These are phyloP conservation scores for Sminthopsis crassicaudata DNA, from an alignment of 2,113 vertebrate species.

Conservation along the genomic window DNA sequence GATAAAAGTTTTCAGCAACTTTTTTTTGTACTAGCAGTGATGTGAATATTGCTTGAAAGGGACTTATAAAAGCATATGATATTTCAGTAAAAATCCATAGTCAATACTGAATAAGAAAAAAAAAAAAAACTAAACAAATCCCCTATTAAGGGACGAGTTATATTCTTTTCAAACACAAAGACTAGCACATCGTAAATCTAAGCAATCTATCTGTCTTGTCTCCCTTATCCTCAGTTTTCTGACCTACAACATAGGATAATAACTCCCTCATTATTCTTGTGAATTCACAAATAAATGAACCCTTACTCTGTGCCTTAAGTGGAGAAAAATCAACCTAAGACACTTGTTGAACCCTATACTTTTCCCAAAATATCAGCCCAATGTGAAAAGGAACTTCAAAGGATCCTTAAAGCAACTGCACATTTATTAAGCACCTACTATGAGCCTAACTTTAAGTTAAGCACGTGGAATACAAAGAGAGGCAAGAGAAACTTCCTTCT, in stretches of 20 bases:
- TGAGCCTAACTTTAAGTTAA: background rate
- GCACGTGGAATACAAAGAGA: background rate
- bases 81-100: background rate
- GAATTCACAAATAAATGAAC: background rate
- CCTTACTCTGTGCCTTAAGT: background rate
- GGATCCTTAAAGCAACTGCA: background rate
- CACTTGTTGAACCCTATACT: background rate
- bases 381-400: background rate
- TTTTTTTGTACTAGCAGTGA: background rate
- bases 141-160: background rate
- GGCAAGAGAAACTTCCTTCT: background rate
- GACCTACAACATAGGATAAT: background rate
- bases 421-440: background rate
- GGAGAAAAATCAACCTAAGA: background rate
- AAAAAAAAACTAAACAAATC: background rate
- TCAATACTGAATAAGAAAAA: background rate
- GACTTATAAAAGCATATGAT: background rate
- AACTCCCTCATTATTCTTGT: background rate
- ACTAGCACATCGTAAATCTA: background rate
- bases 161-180: background rate
- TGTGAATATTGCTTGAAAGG: background rate
- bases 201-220: background rate
- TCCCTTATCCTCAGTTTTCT: background rate
- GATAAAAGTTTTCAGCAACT: background rate
- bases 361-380: background rate